Percentiles rank a stretch among this genome's conserved stretches.
These are phyloP conservation scores for Ochotona princeps DNA, from an alignment of 2,113 vertebrate genomes.

Conservation along the genomic window DNA sequence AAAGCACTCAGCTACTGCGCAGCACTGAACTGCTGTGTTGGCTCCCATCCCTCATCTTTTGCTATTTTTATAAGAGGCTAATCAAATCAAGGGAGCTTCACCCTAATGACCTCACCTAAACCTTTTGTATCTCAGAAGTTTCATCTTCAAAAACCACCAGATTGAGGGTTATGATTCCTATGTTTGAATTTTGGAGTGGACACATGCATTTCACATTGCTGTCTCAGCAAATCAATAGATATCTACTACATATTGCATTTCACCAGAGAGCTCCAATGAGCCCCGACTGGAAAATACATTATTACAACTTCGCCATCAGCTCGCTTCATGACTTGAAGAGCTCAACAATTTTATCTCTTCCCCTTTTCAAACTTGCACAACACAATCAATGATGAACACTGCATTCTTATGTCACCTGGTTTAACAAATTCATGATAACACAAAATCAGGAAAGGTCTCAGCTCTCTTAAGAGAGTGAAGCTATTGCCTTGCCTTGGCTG, in stretches of 20 bases:
- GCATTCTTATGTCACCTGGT: background rate
- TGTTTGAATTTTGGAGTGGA: background rate
- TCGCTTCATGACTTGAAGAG: background rate
- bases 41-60: background rate
- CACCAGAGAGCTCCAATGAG: slow-evolving; percentile 26
- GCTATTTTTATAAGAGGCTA: background rate
- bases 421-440: slow-evolving; percentile 28
- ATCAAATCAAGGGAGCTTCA: background rate
- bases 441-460: background rate
- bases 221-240: background rate
- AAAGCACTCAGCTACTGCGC: no score
- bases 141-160: background rate
- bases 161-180: background rate
- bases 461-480: slow-evolving; percentile 14
- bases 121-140: background rate
- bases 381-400: background rate
- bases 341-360: background rate
- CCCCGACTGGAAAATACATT: background rate
- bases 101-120: background rate
- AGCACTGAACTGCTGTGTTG: no score
- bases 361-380: background rate
- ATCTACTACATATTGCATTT: background rate
- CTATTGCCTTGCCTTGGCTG: background rate
- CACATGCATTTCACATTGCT: background rate
- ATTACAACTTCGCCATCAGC: background rate